Conservation (phyloP, 92 coral and sea anemone genomes). For the Ricordea florida region DNA sequence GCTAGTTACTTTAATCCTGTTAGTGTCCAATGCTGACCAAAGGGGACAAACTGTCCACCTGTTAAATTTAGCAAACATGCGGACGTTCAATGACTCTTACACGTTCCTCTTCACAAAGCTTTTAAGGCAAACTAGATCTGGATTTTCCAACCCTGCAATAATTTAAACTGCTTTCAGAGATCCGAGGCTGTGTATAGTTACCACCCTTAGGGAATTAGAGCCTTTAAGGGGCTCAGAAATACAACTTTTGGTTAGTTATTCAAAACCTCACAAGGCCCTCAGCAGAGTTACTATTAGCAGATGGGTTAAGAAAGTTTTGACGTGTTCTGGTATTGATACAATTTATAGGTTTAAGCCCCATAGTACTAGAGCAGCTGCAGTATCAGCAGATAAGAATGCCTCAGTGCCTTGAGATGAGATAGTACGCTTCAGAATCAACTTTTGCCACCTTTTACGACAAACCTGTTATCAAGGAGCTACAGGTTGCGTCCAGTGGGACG, state of each 20-base stretch:
- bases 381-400: not conserved
- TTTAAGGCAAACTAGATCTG: not conserved
- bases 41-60: not conserved
- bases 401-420: not conserved
- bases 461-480: no score
- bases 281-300: constrained; percentile 18
- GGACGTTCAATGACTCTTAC: not conserved
- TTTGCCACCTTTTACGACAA: no score
- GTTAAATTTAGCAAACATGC: not conserved
- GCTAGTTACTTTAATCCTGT: not conserved
- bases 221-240: not conserved
- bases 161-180: constrained; percentile 19
- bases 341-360: constrained; percentile 1
- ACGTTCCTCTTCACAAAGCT: not conserved
- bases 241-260: constrained; percentile 16
- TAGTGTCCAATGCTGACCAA: not conserved
- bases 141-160: not conserved
- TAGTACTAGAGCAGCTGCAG: constrained; percentile 16
- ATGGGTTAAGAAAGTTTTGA: constrained; percentile 24
- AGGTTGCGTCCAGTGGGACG: no score
- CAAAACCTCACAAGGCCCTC: constrained; percentile 21
- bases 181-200: constrained; percentile 18
- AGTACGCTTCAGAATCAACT: no score
- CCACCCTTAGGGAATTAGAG: constrained; percentile 5
- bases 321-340: constrained; percentile 10